Evolutionary conservation across 2,888 invertebrate species (phyloP).

Genomic region (Drosophila merina): DNA sequence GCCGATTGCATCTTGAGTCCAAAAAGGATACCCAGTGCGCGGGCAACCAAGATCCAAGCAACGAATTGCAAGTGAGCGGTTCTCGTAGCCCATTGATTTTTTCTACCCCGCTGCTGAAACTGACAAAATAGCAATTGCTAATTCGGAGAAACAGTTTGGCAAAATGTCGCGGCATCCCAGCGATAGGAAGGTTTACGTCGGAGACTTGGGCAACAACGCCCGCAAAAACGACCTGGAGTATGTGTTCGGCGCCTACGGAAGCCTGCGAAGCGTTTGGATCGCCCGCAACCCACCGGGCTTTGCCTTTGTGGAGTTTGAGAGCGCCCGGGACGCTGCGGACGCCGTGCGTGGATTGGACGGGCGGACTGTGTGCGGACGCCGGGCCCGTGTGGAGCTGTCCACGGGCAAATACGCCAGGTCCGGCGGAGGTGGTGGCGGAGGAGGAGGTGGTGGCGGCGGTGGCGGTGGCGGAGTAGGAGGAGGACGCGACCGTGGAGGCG

Average conservation of each 20-base stretch:
- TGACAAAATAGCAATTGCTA: slow-evolving; percentile 52
- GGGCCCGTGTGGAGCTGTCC: slow-evolving; percentile 96
- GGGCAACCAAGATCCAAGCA: slow-evolving; percentile 39
- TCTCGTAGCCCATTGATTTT: slow-evolving; percentile 70
- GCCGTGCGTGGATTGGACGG: slow-evolving; percentile 91
- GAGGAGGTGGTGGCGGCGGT: slow-evolving; percentile 84
- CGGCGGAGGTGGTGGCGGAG: slow-evolving; percentile 70
- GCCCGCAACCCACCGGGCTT: slow-evolving; percentile 96
- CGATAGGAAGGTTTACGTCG: slow-evolving; percentile 98
- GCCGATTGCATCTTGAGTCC: slow-evolving; percentile 47
- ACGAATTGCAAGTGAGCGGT: slow-evolving; percentile 41
- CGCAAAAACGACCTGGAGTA: slow-evolving; percentile 97
- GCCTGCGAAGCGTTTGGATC: slow-evolving; percentile 98
- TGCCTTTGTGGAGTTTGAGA: slow-evolving; percentile 97
- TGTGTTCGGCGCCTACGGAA: slow-evolving; percentile 96
- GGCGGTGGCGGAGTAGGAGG: slow-evolving; percentile 70
- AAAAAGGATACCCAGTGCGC: slow-evolving; percentile 39
- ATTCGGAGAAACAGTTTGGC: slow-evolving; percentile 32
- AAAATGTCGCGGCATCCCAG: slow-evolving; percentile 85
- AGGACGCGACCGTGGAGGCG: slow-evolving; percentile 84
- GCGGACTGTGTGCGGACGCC: slow-evolving; percentile 93
- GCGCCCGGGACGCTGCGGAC: slow-evolving; percentile 94
- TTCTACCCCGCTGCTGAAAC: slow-evolving; percentile 55
- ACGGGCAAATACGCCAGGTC: slow-evolving; percentile 89
- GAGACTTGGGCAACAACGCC: slow-evolving; percentile 95